Evolutionary conservation across 2,888 invertebrate species (phyloP).

Genomic region (Cerastis rubricosa): DNA sequence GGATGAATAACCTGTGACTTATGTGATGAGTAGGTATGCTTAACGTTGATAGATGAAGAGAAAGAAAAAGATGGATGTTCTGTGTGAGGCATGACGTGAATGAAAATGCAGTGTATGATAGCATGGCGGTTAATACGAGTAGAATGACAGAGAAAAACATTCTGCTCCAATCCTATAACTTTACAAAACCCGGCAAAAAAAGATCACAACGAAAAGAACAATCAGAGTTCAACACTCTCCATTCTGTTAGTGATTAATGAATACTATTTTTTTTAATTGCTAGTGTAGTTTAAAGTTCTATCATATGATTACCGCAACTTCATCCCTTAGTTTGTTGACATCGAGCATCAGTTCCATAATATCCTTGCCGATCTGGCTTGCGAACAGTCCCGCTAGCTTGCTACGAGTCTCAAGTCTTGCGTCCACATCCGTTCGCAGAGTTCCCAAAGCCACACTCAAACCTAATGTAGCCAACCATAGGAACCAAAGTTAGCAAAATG

Average conservation of each 20-base stretch:
- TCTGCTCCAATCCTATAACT: background rate
- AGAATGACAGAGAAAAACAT: background rate
- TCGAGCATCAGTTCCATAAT: constrained; percentile 93
- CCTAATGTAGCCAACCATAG: constrained; percentile 75
- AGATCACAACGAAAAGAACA: background rate
- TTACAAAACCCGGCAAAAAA: background rate
- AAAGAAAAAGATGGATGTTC: background rate
- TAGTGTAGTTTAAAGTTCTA: background rate
- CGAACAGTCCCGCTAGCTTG: constrained; percentile 93
- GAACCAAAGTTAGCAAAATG: background rate
- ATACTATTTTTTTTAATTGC: background rate
- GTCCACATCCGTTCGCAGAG: constrained; percentile 93
- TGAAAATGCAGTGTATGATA: background rate
- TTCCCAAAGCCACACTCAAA: constrained; percentile 91
- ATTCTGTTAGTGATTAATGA: background rate
- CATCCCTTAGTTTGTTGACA: constrained; percentile 93
- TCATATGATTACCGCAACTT: constrained; percentile 91
- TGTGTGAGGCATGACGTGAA: background rate
- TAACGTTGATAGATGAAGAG: background rate
- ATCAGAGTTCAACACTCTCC: background rate
- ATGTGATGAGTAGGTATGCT: background rate
- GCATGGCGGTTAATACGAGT: background rate
- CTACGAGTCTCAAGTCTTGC: constrained; percentile 93
- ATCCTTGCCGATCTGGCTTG: constrained; percentile 94
- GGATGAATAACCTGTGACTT: too few species aligned